These are phyloP conservation scores for Augochlora pura DNA, from an alignment of 1,140 invertebrate genomes.

Conservation along the genomic window DNA sequence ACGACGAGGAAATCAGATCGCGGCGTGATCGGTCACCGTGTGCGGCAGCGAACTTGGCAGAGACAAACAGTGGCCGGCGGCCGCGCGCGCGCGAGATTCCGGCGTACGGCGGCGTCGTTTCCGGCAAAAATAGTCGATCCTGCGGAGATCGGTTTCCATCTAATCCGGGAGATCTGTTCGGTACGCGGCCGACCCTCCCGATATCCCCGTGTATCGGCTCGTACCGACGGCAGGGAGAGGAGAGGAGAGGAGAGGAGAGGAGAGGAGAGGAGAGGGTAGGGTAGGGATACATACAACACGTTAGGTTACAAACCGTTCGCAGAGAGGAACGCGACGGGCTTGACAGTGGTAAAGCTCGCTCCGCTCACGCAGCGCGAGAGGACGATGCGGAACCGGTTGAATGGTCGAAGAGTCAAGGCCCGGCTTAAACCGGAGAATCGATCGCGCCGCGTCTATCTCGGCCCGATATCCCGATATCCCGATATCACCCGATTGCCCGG, in stretches of 20 bases:
- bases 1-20: too few species aligned
- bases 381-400: slow-evolving; percentile 57
- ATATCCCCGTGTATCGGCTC: slow-evolving; percentile 28
- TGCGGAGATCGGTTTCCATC: neutral
- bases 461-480: slow-evolving; percentile 56
- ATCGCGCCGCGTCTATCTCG: slow-evolving; percentile 71
- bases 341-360: slow-evolving; percentile 65
- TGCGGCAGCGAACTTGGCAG: too few species aligned
- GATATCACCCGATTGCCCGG: slow-evolving; percentile 65
- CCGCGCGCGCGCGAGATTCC: too few species aligned
- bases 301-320: slow-evolving; percentile 20
- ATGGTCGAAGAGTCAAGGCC: slow-evolving; percentile 69
- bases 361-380: slow-evolving; percentile 54
- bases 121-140: neutral
- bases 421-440: slow-evolving; percentile 73
- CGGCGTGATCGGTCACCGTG: too few species aligned
- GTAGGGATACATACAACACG: slow-evolving; percentile 14
- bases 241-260: too few species aligned
- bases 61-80: too few species aligned
- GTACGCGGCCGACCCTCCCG: neutral
- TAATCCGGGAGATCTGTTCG: slow-evolving; percentile 40
- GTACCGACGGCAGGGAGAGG: too few species aligned
- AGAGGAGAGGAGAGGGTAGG: too few species aligned
- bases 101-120: neutral
- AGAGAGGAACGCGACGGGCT: slow-evolving; percentile 29